Percentiles rank a stretch among this genome's conserved stretches.
These are phyloP conservation scores for Anastrepha ludens DNA, from an alignment of 1,140 invertebrate genomes.

Conservation along the genomic window DNA sequence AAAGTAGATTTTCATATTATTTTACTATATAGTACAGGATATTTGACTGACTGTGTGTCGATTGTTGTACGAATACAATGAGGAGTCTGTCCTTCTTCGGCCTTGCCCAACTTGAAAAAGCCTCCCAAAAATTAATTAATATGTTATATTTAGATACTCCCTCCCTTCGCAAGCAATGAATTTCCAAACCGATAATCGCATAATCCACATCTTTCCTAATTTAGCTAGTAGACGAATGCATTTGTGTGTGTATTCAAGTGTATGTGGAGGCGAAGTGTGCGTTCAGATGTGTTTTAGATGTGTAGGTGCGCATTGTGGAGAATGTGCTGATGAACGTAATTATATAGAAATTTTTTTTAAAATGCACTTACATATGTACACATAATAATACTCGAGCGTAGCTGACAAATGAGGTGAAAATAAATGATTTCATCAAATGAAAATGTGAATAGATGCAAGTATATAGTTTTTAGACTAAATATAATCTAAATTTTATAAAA, in stretches of 20 bases:
- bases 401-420: conserved; percentile 26
- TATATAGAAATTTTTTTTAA: not conserved
- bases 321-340: not conserved
- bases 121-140: too few species aligned
- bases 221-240: not conserved
- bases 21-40: not conserved
- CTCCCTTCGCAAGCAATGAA: too few species aligned
- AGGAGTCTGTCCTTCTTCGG: not conserved
- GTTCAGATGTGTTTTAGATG: not conserved
- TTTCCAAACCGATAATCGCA: not conserved
- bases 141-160: too few species aligned
- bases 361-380: conserved; percentile 21
- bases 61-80: not conserved
- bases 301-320: not conserved
- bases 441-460: conserved; percentile 30
- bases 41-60: not conserved
- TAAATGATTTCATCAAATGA: not conserved
- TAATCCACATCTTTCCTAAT: not conserved
- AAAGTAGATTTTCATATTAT: not conserved
- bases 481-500: conserved; percentile 3
- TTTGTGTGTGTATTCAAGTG: not conserved
- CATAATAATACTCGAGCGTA: conserved; percentile 47
- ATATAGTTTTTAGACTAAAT: not conserved
- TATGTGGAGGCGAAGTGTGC: conserved; percentile 2
- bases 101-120: not conserved